Evolutionary conservation across 2,888 invertebrate genomes (phyloP).

Genomic region (Nineta flava): DNA sequence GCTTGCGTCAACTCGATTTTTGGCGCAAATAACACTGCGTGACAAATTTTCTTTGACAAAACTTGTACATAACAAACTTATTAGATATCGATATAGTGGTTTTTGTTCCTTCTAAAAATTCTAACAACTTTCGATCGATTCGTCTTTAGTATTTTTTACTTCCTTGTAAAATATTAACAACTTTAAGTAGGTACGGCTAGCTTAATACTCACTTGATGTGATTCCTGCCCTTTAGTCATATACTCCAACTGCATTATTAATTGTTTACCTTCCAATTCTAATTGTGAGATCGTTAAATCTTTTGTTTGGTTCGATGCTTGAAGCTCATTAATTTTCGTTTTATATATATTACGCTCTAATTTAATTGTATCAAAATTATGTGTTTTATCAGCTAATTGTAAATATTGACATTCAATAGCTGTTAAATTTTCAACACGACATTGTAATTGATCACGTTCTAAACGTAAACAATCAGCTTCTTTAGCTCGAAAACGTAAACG

Average conservation of each 20-base stretch:
- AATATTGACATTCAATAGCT: constrained; percentile 12
- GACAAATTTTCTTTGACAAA: no score
- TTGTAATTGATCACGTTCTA: constrained; percentile 21
- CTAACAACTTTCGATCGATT: no score
- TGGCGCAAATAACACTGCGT: no score
- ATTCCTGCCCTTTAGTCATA: background rate
- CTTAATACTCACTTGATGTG: background rate
- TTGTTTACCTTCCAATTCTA: constrained; percentile 12
- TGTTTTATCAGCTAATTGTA: constrained; percentile 18
- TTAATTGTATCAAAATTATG: constrained; percentile 19
- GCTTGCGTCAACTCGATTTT: no score
- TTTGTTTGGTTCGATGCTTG: constrained; percentile 20
- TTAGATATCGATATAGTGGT: no score
- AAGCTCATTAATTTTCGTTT: constrained; percentile 22
- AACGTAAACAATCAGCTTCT: constrained; percentile 22
- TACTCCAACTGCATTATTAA: background rate
- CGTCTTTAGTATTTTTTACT: no score
- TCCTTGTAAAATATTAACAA: no score
- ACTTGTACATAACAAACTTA: no score
- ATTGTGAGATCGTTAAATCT: constrained; percentile 18
- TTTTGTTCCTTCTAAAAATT: no score
- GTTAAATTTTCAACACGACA: constrained; percentile 5
- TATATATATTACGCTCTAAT: constrained; percentile 24
- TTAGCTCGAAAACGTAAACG: constrained; percentile 12
- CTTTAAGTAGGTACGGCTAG: no score